Base-by-base conservation (phyloP, 1,140 invertebrate genomes). In the Choristoneura fumiferana region DNA sequence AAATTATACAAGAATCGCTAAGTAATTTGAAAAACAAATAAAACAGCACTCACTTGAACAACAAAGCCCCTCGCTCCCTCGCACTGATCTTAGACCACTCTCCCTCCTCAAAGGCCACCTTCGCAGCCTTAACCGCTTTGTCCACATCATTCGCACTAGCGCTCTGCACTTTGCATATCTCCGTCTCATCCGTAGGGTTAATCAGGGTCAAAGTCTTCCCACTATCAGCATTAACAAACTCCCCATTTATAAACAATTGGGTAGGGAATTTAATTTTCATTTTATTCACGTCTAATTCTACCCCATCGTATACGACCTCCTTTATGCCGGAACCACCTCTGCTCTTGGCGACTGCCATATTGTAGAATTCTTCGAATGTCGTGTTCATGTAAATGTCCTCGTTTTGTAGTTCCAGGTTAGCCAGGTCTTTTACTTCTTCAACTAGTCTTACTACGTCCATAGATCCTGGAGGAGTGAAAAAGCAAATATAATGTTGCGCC, bases 401-500 rank as follows among this genome's bases (percentile, higher is more conserved):
- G 77, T 97, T 98, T 76, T 96, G 93, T 5, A 99, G 78, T 18
- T 92, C 92, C 8, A 98, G 86, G 54, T 92, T 92, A 13, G 95
- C 92, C 59, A 94, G 91, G 56, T 97, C 95, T 84, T 97, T 97
- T 0, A 98, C 91, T 90, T 99, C 97, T 89, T 99, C 98, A 0
- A 99, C 93, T 29, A 98, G 83, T 71, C 97, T 93, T 0, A 98
- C 96, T 6, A 99, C 97, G 82, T 99, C 98, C 97, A 99, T 99
- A 8, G 97, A 98, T 0, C 96, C 43, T 49, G 17, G 4, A 43
- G n/a, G n/a, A n/a, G n/a, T n/a, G n/a, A n/a, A n/a, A n/a, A n/a
- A n/a, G n/a, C n/a, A n/a, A n/a, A n/a, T n/a, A n/a, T n/a, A n/a
- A n/a, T n/a, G n/a, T n/a, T n/a, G n/a, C n/a, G n/a, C n/a, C n/a